Base-by-base conservation (phyloP, 2,888 invertebrate species). In the Lithophane ornitopus region DNA sequence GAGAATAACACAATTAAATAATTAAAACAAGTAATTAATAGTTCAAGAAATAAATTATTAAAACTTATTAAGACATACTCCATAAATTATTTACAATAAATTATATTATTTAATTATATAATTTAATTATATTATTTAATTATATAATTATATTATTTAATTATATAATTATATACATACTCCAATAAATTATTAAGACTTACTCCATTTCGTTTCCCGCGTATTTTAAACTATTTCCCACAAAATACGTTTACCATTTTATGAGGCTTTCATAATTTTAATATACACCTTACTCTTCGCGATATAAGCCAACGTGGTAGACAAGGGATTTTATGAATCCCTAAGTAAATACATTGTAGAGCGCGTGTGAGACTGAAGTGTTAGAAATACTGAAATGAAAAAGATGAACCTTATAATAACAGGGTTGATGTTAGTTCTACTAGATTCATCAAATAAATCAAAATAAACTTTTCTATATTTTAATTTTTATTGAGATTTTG, bases 301-400 rank as follows among this genome's bases (percentile, higher is more conserved):
- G 28, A 70, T 68, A 59, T 54, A 22, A 67, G 34, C 58, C 28
- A 56, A 19, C 52, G 61, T 22, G 12, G 46, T 54, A 49, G 28
- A 41, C 63, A 67, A 28, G 28, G 7, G 19, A 49, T 59, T 71
- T 68, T 76, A 82, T 71, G 16, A 54, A 71, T 82, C 63, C 26
- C 34, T 16, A 26, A 71, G 41, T 22, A 59, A 76, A 63, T 63
- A 4, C 68, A 26, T 67, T 70, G 14, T 16, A 67, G 63, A 49
- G 16, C 12, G 34, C 22, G 16, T 66, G 41, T 34, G 44, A 12
- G 14, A 12, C 12, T 69, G 0, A 54, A 70, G 28, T 58, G 34
- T n/a, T 46, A 56, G 26, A 12, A 34, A 16, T 28, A 12, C 1
- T 41, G 11, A 68, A 52, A 66, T 52, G 19, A 68, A 59, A 69